Base-by-base conservation (phyloP, 2,797 vertebrate genomes). In the Myripristis murdjan region DNA sequence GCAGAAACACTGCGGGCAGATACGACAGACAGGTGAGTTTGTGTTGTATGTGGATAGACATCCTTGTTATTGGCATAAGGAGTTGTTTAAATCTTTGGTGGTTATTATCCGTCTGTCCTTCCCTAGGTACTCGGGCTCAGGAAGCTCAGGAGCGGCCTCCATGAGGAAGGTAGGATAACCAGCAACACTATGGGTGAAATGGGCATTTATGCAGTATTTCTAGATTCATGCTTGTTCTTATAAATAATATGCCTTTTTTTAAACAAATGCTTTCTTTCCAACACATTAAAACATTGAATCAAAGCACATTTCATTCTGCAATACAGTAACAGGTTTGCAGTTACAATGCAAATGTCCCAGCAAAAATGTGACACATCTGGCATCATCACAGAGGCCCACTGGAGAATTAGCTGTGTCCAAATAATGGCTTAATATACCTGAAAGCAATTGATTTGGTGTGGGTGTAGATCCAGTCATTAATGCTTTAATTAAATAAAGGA, bases 81-180 rank as follows among this genome's bases (percentile, higher is more conserved):
- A 70, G 59, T 33, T 39, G 14, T 39, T 47, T 46, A 15, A 51
- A 20, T 46, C 5, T 16, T 66, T 70, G 70, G 65, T 41, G 65
- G 48, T 80, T 16, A 20, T 49, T 67, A 53, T 52, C 39, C 59
- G 61, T 47, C 52, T 60, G 43, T 73, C 60, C 16, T 54, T 51
- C 43, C 79, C 57, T 71, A 94, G 93, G 70, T 94, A 93, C 81
- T 92, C 91, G 0, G 90, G 90, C 51, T 91, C 92, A 74, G 91
- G 91, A 35, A 91, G 91, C 83, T 91, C 92, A 68, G 90, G 90
- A 79, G 93, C 83, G 0, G 90, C 91, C 41, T 94, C 93, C 58
- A 93, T 92, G 90, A 92, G 90, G 77, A 94, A 94, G 91, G 93
- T 93, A 84, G 53, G 72, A 18, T n/a, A n/a, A n/a, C n/a, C n/a